Conservation (phyloP, 2,888 invertebrate genomes). For the Acronicta aceris region DNA sequence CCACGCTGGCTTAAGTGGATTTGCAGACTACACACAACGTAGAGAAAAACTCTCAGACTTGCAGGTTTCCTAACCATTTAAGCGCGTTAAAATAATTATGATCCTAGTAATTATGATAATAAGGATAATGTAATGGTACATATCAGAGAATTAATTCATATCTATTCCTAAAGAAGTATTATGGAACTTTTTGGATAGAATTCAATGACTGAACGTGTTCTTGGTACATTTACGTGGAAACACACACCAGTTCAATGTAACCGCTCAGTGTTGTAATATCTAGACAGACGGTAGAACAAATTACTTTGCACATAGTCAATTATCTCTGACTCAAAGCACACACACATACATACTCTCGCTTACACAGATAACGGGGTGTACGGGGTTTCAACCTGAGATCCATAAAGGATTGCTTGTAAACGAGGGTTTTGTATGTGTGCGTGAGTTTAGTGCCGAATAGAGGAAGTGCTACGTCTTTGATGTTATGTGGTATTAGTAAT, state of each 20-base stretch:
- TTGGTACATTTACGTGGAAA: neutral
- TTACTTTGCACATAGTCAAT: neutral
- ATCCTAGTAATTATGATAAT: too few species aligned
- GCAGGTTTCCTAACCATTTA: too few species aligned
- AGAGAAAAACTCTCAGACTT: too few species aligned
- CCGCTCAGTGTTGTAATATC: neutral
- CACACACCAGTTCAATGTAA: slow-evolving; percentile 7
- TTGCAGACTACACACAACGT: too few species aligned
- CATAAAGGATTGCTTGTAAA: neutral
- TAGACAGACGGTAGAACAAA: neutral
- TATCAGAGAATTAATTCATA: too few species aligned
- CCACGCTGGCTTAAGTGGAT: too few species aligned
- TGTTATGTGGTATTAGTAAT: neutral
- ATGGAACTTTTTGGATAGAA: neutral
- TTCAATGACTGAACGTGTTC: slow-evolving; percentile 12
- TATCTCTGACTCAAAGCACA: neutral
- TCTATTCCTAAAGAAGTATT: too few species aligned
- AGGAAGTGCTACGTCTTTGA: neutral
- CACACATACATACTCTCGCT: neutral
- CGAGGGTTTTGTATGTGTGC: neutral
- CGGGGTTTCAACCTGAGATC: neutral
- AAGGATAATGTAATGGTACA: too few species aligned
- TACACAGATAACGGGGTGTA: neutral
- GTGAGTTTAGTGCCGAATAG: neutral
- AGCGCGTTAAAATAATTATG: too few species aligned